Base-by-base conservation (phyloP, 2,797 vertebrate species). In the Sebastes glaucus region DNA sequence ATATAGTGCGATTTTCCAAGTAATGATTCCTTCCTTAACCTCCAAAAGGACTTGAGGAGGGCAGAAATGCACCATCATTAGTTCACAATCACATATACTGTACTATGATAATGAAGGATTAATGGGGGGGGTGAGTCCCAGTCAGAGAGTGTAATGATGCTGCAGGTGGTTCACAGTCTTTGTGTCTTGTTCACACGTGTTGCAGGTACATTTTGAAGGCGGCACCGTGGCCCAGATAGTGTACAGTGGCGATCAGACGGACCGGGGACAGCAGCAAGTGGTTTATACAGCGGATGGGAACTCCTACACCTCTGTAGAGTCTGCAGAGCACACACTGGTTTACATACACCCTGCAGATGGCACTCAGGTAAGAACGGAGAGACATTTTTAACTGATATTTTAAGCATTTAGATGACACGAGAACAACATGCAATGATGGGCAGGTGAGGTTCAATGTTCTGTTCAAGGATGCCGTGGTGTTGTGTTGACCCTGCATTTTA, bases 301-400 rank as follows among this genome's bases (percentile, higher is more conserved):
- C 88, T 99, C 98, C 66, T 99, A 98, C 86, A 96, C 98, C 1
- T 99, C 99, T 0, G 98, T 99, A 73, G 99, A 99, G 82, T 96
- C 98, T 6, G 97, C 97, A 0, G 98, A 99, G 90, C 99, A 99
- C 91, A 99, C 99, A 0, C 95, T 99, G 35, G 98, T 99, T 87
- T 99, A 99, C 95, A 99, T 99, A 77, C 98, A 99, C 81, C 98
- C 98, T 0, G 97, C 98, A 82, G 98, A 99, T 91, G 98, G 97
- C 56, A 92, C 96, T 0, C 97, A 98, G 97, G 99, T 98, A 95
- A 42, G 93, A 91, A 68, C 5, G n/a, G 4, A 23, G 23, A 66
- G 1, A 11, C 16, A 20, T 60, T 38, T 49, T 30, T 5, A 62
- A 20, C 25, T 64, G 32, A 25, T 4, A 27, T 56, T 42, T 57